Conservation (phyloP, 2,113 vertebrate genomes). For the Saguinus imperator region DNA sequence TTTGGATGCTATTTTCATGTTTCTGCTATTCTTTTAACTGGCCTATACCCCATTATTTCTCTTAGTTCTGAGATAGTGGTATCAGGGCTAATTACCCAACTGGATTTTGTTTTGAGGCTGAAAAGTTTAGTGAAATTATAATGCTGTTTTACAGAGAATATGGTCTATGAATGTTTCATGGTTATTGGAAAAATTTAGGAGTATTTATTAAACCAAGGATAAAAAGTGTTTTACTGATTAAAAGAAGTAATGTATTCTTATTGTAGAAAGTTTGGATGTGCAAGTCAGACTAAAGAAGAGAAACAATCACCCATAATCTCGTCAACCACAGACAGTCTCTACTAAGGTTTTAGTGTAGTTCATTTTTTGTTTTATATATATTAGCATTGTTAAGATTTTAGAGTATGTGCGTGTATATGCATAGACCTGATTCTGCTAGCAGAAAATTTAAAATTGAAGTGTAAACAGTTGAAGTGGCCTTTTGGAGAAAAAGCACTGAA, state of each 20-base stretch:
- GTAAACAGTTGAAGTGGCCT: background rate
- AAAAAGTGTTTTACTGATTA: background rate
- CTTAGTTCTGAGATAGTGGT: background rate
- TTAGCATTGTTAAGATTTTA: background rate
- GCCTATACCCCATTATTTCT: background rate
- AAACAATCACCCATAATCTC: background rate
- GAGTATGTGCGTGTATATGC: background rate
- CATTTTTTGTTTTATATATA: background rate
- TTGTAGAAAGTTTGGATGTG: background rate
- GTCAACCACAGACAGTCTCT: background rate
- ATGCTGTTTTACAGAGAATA: background rate
- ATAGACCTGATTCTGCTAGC: background rate
- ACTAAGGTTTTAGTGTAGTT: background rate
- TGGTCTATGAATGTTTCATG: background rate
- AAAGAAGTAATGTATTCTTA: slow-evolving; percentile 10
- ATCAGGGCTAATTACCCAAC: background rate
- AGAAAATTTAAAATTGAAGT: background rate
- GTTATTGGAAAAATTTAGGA: background rate
- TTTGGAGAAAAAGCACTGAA: background rate
- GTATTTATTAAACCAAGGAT: background rate
- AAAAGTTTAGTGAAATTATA: background rate
- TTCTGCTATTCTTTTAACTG: background rate
- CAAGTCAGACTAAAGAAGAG: background rate
- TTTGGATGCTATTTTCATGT: slow-evolving; percentile 36
- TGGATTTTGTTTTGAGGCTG: slow-evolving; percentile 32